Percentiles rank a stretch among this genome's conserved stretches.
phyloP scores from a whole-genome alignment of 2,113 vertebrate species.

The Anoura caudifer region DNA sequence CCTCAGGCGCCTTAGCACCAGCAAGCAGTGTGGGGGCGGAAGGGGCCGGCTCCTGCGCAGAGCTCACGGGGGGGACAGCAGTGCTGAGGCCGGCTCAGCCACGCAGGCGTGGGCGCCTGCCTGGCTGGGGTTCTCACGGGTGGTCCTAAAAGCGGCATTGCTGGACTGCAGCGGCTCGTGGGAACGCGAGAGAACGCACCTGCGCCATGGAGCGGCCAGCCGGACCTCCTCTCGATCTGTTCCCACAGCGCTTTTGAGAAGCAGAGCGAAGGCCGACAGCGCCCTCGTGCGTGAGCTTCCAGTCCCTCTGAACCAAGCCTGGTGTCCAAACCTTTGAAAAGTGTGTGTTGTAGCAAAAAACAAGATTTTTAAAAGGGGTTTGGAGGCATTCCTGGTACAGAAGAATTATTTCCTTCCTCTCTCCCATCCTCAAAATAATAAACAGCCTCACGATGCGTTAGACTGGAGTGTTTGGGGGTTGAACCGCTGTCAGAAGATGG shows the following conservation, averaged over 20 bases:
- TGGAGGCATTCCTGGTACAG: conserved; percentile 18
- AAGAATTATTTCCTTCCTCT: conserved; percentile 54
- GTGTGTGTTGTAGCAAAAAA: conserved; percentile 28
- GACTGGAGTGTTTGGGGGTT: conserved; percentile 30
- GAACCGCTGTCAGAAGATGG: conserved; percentile 36
- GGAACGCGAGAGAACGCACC: background rate
- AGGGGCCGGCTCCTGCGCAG: no score
- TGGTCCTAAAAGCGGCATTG: background rate
- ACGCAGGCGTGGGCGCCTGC: background rate
- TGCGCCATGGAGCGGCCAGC: background rate
- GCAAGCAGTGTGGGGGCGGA: no score
- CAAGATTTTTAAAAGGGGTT: background rate
- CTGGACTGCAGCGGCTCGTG: background rate
- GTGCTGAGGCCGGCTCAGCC: background rate
- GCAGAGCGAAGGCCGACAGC: no score
- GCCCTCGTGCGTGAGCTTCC: conserved; percentile 49
- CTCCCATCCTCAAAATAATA: conserved; percentile 41
- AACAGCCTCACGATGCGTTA: conserved; percentile 29
- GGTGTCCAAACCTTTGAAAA: conserved; percentile 57
- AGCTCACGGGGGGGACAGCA: background rate
- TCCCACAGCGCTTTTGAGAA: no score
- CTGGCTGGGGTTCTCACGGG: background rate
- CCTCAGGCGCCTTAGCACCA: no score
- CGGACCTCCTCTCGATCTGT: no score
- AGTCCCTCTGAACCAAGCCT: conserved; percentile 52